phyloP scores from a whole-genome alignment of 2,797 vertebrate species.

The Enteromius fasciolatus region DNA sequence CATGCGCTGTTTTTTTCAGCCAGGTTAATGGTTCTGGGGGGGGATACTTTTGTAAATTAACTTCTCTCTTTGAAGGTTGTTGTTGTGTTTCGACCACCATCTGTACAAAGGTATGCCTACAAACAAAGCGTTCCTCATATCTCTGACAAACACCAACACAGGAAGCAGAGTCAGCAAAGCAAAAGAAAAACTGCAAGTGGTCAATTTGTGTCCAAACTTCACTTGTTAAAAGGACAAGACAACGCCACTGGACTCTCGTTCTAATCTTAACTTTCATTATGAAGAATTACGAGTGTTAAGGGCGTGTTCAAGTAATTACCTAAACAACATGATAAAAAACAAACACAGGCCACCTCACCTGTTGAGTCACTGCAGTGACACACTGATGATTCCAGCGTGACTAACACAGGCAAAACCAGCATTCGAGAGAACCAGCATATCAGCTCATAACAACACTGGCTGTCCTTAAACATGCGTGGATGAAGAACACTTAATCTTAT shows the following conservation, averaged over 20 bases:
- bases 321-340: constrained; percentile 2
- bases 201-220: background rate
- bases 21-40: background rate
- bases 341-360: constrained; percentile 62
- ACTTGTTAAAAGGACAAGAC: background rate
- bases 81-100: background rate
- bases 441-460: background rate
- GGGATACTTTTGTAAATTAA: background rate
- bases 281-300: background rate
- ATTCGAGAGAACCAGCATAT: background rate
- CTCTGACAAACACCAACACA: constrained; percentile 12
- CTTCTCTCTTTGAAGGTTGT: background rate
- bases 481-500: constrained; percentile 4
- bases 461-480: constrained; percentile 9
- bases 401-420: constrained; percentile 54
- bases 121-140: constrained; percentile 1
- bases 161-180: background rate
- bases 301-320: constrained; percentile 25
- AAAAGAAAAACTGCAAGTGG: background rate
- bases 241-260: background rate
- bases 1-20: background rate
- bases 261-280: background rate
- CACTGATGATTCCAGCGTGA: constrained; percentile 59
- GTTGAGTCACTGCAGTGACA: constrained; percentile 66
- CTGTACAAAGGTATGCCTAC: background rate